These are phyloP conservation scores for Lithophane semibrunnea DNA, from an alignment of 2,888 invertebrate species.

Conservation along the genomic window DNA sequence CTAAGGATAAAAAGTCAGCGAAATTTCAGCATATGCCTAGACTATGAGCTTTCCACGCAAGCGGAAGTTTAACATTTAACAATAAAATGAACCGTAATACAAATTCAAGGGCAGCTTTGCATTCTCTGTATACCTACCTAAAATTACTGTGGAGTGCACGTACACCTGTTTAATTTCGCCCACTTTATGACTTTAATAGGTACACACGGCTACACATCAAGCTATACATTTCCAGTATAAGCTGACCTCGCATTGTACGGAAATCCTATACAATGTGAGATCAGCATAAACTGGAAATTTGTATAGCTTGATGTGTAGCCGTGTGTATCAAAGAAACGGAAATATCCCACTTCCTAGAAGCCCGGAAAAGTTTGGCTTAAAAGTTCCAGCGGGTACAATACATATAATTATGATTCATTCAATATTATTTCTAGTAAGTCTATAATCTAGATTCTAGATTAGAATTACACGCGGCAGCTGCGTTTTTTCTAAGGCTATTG, in stretches of 20 bases:
- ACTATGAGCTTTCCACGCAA: neutral
- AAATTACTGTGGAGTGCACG: constrained; percentile 12
- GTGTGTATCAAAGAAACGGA: constrained; percentile 29
- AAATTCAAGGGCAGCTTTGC: constrained; percentile 38
- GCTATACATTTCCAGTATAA: too few relatives aligned
- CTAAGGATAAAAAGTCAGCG: neutral
- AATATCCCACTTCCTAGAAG: constrained; percentile 48
- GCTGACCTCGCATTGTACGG: too few relatives aligned
- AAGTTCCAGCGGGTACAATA: neutral
- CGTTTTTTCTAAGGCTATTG: constrained; percentile 1
- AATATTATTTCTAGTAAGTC: constrained; percentile 31
- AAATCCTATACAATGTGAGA: too few relatives aligned
- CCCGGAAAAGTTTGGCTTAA: constrained; percentile 57
- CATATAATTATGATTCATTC: constrained; percentile 28
- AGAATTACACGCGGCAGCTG: constrained; percentile 1
- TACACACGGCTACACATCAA: too few relatives aligned
- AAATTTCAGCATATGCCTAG: neutral
- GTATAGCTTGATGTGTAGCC: too few relatives aligned
- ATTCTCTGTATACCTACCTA: constrained; percentile 23
- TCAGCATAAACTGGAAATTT: too few relatives aligned
- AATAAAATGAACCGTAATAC: neutral
- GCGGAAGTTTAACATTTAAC: constrained; percentile 11
- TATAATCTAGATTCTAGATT: neutral
- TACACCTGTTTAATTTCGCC: constrained; percentile 36
- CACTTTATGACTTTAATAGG: constrained; percentile 26